Evolutionary conservation across 2,888 invertebrate genomes (phyloP), one percentile per base, ranked within the genome.

Genomic region (Machimus atricapillus): DNA sequence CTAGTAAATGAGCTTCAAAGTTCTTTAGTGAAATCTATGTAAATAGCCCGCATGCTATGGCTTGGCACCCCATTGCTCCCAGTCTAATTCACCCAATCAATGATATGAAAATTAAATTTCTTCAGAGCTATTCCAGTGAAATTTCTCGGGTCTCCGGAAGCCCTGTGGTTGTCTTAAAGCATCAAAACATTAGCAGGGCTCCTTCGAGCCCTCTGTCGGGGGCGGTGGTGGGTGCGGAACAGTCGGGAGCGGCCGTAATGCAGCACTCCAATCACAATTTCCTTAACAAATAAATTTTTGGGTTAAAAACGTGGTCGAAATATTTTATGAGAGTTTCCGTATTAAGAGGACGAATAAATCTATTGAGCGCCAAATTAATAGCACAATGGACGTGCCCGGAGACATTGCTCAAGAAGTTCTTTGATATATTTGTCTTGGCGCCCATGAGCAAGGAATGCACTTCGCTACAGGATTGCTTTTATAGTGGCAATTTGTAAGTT

Each of bases 261-360:
- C 66, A 83, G 73, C 40, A 83, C 73, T 83, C 73, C 83, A 83
- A 83, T 83, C 73, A 83, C 66, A 83, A 83, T 83, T 83, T 83
- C 83, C 83, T 66, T 66, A 83, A 73, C 83, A 83, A 73, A 83
- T 83, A 66, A 83, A 83, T 83, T 73, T 83, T 83, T 73, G 83
- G 83, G 66, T 83, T 83, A 83, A 83, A 83, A 83, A 83, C 83
- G 83, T 83, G 83, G 83, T 83, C 73, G 83, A 83, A 83, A 83
- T 83, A 83, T 83, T 83, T 83, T 83, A 83, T 83, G 83, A 83
- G 83, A 73, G 83, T 83, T 83, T 27, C 83, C 40, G 83, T 37
- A 83, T 83, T 83, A 73, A 83, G 83, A 73, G 58, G 73, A 83
- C 66, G 66, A 40, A 83, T 83, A 83, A 83, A 83, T 83, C 83